phyloP scores from a whole-genome alignment of 1,140 invertebrate species.

The Eumaeus atala region DNA sequence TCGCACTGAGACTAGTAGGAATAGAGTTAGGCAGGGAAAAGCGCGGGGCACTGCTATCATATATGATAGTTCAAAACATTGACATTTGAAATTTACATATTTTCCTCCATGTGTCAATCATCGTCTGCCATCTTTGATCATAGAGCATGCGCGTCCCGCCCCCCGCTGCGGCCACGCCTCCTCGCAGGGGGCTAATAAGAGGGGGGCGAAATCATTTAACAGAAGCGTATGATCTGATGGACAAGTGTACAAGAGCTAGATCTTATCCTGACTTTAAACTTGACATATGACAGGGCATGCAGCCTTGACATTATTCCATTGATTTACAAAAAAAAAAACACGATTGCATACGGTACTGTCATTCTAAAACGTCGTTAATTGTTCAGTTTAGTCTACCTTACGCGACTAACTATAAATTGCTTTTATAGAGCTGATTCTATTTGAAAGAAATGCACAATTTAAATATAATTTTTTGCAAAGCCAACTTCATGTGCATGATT shows the following conservation, averaged over 20 bases:
- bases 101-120: neutral
- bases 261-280: too few species aligned
- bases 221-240: conserved; percentile 3
- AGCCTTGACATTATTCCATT: neutral
- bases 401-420: too few species aligned
- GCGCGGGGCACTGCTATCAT: neutral
- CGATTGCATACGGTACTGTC: too few species aligned
- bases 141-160: conserved; percentile 49
- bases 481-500: too few species aligned
- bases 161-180: conserved; percentile 45
- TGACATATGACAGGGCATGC: neutral
- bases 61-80: neutral
- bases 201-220: conserved; percentile 1
- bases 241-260: too few species aligned
- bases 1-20: too few species aligned
- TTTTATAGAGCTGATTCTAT: too few species aligned
- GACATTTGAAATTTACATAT: neutral
- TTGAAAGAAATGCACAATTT: too few species aligned
- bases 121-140: conserved; percentile 48
- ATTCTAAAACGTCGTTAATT: too few species aligned
- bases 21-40: neutral
- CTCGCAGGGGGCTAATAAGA: conserved; percentile 30
- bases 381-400: too few species aligned
- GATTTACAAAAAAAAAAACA: too few species aligned
- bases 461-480: too few species aligned